Conservation (phyloP, 1,140 invertebrate species). For the Aphis craccivora region DNA sequence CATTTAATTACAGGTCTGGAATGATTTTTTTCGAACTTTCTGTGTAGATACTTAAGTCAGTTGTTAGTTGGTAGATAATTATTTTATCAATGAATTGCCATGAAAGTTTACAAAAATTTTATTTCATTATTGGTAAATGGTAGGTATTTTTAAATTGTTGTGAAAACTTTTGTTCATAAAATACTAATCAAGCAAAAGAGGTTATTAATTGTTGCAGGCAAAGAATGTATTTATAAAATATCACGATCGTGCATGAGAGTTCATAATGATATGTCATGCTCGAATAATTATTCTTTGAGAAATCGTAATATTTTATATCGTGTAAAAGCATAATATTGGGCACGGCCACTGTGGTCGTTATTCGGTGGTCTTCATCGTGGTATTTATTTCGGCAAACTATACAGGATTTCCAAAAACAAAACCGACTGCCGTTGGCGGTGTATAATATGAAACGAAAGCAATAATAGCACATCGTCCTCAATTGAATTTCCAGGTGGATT, state of each 20-base stretch:
- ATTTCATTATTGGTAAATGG: background rate
- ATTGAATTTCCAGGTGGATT: background rate
- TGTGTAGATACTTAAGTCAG: background rate
- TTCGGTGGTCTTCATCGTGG: background rate
- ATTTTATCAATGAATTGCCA: background rate
- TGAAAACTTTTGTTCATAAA: background rate
- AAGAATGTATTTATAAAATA: background rate
- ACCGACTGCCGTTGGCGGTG: background rate
- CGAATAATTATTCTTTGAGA: background rate
- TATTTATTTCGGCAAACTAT: background rate
- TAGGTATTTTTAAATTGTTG: background rate
- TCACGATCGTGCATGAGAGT: background rate
- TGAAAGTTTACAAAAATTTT: background rate
- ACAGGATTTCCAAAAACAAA: background rate
- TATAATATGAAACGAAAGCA: background rate
- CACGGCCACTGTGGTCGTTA: background rate
- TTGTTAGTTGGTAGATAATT: background rate
- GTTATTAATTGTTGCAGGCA: background rate
- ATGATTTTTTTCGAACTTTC: background rate
- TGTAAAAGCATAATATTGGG: background rate
- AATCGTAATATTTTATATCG: background rate
- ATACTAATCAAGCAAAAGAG: background rate
- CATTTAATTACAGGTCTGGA: background rate
- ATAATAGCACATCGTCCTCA: background rate
- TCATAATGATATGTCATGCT: no score